Evolutionary conservation across 1,140 invertebrate species (phyloP), one percentile per base, ranked within the genome.

Genomic region (Eupristina koningsbergeri): DNA sequence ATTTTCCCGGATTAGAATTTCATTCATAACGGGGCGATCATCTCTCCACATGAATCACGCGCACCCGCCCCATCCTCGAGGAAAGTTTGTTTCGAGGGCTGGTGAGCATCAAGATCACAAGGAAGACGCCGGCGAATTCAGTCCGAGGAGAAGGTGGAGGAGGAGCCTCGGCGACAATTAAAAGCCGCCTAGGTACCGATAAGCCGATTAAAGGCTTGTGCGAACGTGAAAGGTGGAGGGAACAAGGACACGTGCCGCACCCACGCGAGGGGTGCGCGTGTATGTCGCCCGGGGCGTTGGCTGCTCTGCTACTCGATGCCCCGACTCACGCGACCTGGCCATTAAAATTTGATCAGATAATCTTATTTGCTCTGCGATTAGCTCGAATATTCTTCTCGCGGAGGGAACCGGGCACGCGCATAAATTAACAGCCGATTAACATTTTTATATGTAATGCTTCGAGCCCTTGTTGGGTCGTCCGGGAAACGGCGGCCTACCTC

Each of bases 291-390:
- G 2, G 8, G 22, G 2, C 69, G 22, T 29, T 58, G 9, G 47
- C 47, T 50, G 47, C 13, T 50, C 17, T 50, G 47, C 47, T 50
- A 8, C 47, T 50, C 47, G 15, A 17, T 2, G 15, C 13, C 26
- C 13, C 2, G 26, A 45, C 17, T 50, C 89, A 89, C 90, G 90
- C 90, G 86, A 91, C 85, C 75, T 79, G 76, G 79, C 86, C 89
- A 90, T 92, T 91, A 90, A 91, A 91, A 89, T 91, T 91, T 90
- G 86, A 92, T 92, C 90, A 88, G 89, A 92, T 92, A 91, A 89
- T 91, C 87, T 88, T 89, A 89, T 91, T 90, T 91, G 89, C 87
- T 87, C 84, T 84, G 71, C 88, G 89, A 91, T 91, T 89, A 91
- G 81, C 83, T 71, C 83, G 77, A 87, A 80, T 89, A 89, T 87